Evolutionary conservation across 2,797 vertebrate species (phyloP).

Genomic region (Menidia menidia): DNA sequence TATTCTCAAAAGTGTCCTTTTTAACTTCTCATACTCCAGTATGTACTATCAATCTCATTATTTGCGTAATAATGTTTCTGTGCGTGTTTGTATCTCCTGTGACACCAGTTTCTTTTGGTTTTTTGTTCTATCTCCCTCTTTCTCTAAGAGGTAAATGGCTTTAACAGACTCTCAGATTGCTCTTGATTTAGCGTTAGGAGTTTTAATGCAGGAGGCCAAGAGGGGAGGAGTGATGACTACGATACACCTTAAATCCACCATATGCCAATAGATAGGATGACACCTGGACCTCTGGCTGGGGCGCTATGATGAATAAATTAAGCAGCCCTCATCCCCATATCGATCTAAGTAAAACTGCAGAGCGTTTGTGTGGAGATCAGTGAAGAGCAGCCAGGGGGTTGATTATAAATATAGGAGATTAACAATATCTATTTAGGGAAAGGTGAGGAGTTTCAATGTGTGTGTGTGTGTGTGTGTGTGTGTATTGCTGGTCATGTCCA

Average conservation of each 20-base stretch:
- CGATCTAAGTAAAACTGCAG: slow-evolving; percentile 53
- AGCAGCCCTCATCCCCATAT: slow-evolving; percentile 58
- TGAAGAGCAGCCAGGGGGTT: slow-evolving; percentile 1
- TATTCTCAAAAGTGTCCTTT: slow-evolving; percentile 56
- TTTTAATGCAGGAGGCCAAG: slow-evolving; percentile 61
- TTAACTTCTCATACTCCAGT: slow-evolving; percentile 55
- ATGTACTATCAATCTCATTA: slow-evolving; percentile 18
- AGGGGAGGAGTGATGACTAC: slow-evolving; percentile 72
- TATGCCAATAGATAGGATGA: slow-evolving; percentile 76
- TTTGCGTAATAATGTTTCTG: background rate
- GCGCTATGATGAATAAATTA: slow-evolving; percentile 70
- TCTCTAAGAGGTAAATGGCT: slow-evolving; percentile 57
- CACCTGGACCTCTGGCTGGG: slow-evolving; percentile 68
- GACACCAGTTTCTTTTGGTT: slow-evolving; percentile 19
- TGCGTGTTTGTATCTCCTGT: slow-evolving; percentile 7
- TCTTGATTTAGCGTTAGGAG: slow-evolving; percentile 77
- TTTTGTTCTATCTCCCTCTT: slow-evolving; percentile 24
- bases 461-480: slow-evolving; percentile 12
- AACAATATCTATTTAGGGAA: slow-evolving; percentile 8
- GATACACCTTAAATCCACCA: slow-evolving; percentile 71
- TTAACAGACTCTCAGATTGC: slow-evolving; percentile 57
- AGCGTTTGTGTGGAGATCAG: slow-evolving; percentile 6
- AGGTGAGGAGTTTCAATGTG: slow-evolving; percentile 1
- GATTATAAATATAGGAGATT: slow-evolving; percentile 16
- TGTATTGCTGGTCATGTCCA: slow-evolving; percentile 6